Percentiles rank a stretch among this genome's conserved stretches.
phyloP scores from a whole-genome alignment of 30 jellyfish, hydroid and myxozoan species.

The Aurelia aurita region DNA sequence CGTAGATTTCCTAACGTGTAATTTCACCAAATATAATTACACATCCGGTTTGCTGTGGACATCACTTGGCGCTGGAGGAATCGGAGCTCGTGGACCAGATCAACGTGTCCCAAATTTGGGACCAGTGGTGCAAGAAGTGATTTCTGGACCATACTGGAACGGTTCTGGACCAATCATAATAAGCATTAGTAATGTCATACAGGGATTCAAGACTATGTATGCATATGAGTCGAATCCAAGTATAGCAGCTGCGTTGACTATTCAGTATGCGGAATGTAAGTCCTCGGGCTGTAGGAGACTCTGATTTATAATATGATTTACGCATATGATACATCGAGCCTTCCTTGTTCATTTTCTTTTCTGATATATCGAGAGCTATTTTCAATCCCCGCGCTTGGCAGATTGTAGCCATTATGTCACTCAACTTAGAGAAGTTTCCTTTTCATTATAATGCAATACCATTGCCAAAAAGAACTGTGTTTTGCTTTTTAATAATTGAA shows the following conservation, averaged over 20 bases:
- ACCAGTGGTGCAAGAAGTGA: not conserved
- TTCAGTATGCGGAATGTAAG: not conserved
- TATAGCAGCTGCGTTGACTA: not conserved
- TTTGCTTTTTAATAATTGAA: too few species aligned
- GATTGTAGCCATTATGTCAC: too few species aligned
- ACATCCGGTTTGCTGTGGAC: constrained; percentile 2
- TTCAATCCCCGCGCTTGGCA: too few species aligned
- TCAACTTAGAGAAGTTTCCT: too few species aligned
- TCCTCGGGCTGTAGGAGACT: too few species aligned
- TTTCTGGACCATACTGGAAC: constrained; percentile 13
- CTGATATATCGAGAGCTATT: too few species aligned
- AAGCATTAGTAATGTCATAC: not conserved
- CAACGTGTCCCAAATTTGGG: constrained; percentile 6
- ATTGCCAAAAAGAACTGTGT: too few species aligned
- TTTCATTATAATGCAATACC: too few species aligned
- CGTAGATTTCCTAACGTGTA: not conserved
- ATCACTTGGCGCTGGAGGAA: not conserved
- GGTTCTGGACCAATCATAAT: constrained; percentile 18
- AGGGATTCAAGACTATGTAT: not conserved
- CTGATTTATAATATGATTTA: too few species aligned
- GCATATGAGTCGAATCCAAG: not conserved
- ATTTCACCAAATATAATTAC: not conserved
- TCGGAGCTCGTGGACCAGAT: constrained; percentile 7
- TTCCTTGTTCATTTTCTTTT: too few species aligned
- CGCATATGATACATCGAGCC: too few species aligned